These are phyloP conservation scores for Acrocera orbiculus DNA, from an alignment of 2,888 invertebrate genomes.

Conservation along the genomic window DNA sequence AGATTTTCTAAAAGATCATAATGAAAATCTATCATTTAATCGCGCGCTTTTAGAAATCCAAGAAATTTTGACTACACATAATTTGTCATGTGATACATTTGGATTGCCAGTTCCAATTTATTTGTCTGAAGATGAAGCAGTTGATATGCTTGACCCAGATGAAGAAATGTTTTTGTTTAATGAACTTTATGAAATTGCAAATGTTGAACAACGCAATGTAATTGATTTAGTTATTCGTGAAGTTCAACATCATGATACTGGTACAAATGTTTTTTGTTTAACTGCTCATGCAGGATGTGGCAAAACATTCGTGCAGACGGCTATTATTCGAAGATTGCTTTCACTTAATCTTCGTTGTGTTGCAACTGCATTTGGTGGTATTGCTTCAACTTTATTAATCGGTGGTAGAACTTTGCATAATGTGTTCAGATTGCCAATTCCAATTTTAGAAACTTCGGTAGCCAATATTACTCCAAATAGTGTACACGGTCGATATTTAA, in stretches of 20 bases:
- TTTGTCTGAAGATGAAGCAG: background rate
- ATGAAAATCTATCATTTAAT: conserved; percentile 6
- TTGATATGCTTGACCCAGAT: conserved; percentile 1
- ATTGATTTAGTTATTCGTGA: conserved; percentile 4
- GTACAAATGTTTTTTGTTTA: conserved; percentile 6
- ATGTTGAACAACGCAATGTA: conserved; percentile 1
- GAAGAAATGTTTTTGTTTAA: background rate
- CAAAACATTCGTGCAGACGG: conserved; percentile 4
- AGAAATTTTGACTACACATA: conserved; percentile 7
- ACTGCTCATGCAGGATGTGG: conserved; percentile 6
- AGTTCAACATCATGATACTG: conserved; percentile 4
- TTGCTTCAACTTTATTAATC: conserved; percentile 8
- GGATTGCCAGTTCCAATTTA: conserved; percentile 2
- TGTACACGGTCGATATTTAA: background rate
- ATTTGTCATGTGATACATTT: conserved; percentile 4
- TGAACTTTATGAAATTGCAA: conserved; percentile 1
- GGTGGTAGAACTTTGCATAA: conserved; percentile 8
- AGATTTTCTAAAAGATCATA: conserved; percentile 4
- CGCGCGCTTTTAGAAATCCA: conserved; percentile 7
- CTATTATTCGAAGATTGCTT: conserved; percentile 3
- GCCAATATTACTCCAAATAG: background rate
- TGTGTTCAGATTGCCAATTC: conserved; percentile 14
- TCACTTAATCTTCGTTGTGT: background rate
- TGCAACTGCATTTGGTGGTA: conserved; percentile 7
- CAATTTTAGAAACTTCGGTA: conserved; percentile 3